These are phyloP conservation scores for Orgyia antiqua DNA, from an alignment of 2,888 invertebrate genomes.

Conservation along the genomic window DNA sequence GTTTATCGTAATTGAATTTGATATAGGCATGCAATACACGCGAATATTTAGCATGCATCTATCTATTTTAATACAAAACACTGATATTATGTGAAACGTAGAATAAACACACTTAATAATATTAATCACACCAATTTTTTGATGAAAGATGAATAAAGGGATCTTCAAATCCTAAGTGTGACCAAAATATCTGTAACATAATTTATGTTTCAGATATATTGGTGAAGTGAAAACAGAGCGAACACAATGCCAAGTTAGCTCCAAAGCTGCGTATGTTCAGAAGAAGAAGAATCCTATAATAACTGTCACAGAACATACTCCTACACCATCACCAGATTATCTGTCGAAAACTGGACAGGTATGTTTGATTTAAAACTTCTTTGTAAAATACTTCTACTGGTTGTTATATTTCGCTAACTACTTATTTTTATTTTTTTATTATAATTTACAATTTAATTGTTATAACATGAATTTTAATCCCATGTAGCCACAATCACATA, in stretches of 20 bases:
- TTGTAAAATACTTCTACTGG: no score
- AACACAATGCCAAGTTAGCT: slow-evolving; percentile 70
- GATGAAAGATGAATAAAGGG: background rate
- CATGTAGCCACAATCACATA: no score
- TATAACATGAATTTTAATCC: no score
- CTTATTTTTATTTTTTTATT: no score
- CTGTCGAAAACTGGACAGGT: slow-evolving; percentile 82
- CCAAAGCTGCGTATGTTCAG: slow-evolving; percentile 68
- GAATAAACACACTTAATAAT: slow-evolving; percentile 6
- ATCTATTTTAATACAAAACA: slow-evolving; percentile 10
- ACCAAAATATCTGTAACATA: no score
- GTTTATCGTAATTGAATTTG: no score
- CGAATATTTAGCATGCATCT: background rate
- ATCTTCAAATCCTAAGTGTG: no score
- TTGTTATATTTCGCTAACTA: no score
- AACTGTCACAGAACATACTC: slow-evolving; percentile 97
- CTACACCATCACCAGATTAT: slow-evolving; percentile 93
- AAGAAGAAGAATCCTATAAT: slow-evolving; percentile 95
- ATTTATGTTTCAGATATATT: slow-evolving; percentile 78
- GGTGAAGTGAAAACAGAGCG: slow-evolving; percentile 83
- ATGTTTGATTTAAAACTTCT: no score
- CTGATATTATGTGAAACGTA: no score
- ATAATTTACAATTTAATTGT: no score
- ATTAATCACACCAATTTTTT: slow-evolving; percentile 7
- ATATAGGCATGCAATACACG: no score